phyloP scores from a whole-genome alignment of 1,140 invertebrate genomes.

The Scaptomyza montana region DNA sequence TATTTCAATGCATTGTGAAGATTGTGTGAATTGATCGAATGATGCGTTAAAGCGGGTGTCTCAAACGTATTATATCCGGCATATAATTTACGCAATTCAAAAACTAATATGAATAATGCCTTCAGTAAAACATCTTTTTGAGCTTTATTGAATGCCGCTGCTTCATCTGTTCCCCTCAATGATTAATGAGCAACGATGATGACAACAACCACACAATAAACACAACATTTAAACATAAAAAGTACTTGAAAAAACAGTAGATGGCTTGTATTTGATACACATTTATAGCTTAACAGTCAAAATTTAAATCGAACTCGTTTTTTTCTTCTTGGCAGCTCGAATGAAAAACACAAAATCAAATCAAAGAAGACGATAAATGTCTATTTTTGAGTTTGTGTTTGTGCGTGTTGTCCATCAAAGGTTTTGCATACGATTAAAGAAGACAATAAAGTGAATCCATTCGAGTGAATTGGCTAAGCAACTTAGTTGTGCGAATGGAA shows the following conservation, averaged over 20 bases:
- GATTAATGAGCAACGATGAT: conserved; percentile 67
- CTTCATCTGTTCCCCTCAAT: conserved; percentile 65
- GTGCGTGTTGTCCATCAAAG: conserved; percentile 76
- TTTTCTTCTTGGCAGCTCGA: conserved; percentile 28
- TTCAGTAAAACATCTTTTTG: conserved; percentile 66
- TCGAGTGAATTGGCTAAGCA: conserved; percentile 62
- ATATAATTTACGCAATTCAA: conserved; percentile 66
- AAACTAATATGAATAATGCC: conserved; percentile 49
- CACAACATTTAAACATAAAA: conserved; percentile 15
- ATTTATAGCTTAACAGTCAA: conserved; percentile 45
- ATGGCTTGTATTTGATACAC: conserved; percentile 46
- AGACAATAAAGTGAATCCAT: conserved; percentile 80
- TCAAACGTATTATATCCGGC: conserved; percentile 62
- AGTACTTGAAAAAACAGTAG: conserved; percentile 30
- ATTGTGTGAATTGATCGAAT: conserved; percentile 7
- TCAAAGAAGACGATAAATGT: conserved; percentile 29
- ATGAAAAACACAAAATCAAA: conserved; percentile 49
- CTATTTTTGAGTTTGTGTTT: conserved; percentile 9
- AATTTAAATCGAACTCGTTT: conserved; percentile 51
- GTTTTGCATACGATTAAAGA: conserved; percentile 80
- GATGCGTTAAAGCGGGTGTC: conserved; percentile 22
- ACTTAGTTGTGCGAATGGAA: conserved; percentile 63
- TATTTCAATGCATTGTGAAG: background rate
- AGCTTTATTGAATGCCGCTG: conserved; percentile 42
- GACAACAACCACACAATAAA: conserved; percentile 36